A percentile compares a stretch with the other conserved stretches of the same genome.
Conservation (phyloP, 1,140 invertebrate genomes). For the Drosophila eugracilis region DNA sequence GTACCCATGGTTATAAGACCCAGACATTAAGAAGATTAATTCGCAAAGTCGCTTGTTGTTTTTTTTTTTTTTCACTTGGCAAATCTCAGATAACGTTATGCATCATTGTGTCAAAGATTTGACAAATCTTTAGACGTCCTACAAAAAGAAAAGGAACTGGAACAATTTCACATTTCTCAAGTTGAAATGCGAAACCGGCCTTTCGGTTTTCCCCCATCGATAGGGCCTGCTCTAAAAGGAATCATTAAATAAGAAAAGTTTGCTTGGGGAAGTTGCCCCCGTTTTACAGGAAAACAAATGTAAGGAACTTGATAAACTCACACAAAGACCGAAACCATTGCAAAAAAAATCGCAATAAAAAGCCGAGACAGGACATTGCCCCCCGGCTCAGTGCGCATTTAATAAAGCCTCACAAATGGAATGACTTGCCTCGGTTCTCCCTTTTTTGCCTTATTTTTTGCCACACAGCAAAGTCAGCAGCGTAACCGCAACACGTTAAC, state of each 20-base stretch:
- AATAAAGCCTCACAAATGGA: constrained; percentile 82
- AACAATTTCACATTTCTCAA: constrained; percentile 71
- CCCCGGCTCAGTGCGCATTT: constrained; percentile 64
- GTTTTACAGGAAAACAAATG: constrained; percentile 78
- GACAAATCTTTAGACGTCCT: constrained; percentile 66
- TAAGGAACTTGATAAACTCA: constrained; percentile 76
- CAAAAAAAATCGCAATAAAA: constrained; percentile 75
- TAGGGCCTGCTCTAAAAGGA: constrained; percentile 51
- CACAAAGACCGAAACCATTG: constrained; percentile 49
- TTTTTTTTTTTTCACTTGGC: constrained; percentile 21
- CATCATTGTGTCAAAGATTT: constrained; percentile 80
- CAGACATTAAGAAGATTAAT: constrained; percentile 83
- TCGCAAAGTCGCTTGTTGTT: constrained; percentile 68
- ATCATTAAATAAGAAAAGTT: constrained; percentile 77
- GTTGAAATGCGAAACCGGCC: constrained; percentile 68
- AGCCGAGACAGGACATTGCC: constrained; percentile 69
- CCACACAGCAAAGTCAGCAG: constrained; percentile 69
- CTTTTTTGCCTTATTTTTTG: constrained; percentile 21
- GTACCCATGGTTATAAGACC: constrained; percentile 40
- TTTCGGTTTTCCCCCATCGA: constrained; percentile 19
- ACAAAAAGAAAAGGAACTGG: constrained; percentile 45
- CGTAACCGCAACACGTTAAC: constrained; percentile 84
- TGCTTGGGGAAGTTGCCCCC: constrained; percentile 20
- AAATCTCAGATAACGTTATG: constrained; percentile 82
- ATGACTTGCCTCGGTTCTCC: constrained; percentile 63